Base-by-base conservation (phyloP, 2,888 invertebrate species). In the Clivina fossor region DNA sequence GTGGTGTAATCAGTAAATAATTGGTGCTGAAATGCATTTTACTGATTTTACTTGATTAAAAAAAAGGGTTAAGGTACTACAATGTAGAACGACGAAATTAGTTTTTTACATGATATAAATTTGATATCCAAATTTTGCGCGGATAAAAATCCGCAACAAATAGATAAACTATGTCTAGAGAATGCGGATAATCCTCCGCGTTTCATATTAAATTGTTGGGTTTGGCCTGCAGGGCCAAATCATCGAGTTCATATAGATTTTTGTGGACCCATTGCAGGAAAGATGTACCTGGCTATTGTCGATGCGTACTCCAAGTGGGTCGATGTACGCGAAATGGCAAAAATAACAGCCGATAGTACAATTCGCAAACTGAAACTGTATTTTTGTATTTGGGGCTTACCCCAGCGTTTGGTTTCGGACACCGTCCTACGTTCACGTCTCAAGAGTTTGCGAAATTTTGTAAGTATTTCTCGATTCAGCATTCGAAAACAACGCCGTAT, bases 241-340 rank as follows among this genome's bases (percentile, higher is more conserved):
- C 55, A 60, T 13, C 38, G 61, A 40, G 32, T 62, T 2, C 60
- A 60, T 58, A 50, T 56, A 13, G 60, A 60, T 48, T 63, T 59
- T 57, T 32, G 60, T 11, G 58, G 59, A 9, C 59, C 58, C 0
- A 51, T 60, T 32, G 46, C 56, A 2, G 50, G 47, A 26, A 60
- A 59, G 46, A 56, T 41, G 19, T 60, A 43, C 55, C 46, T 61
- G 13, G 15, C 61, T 1, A 24, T 62, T 3, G 47, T 51, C 8
- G 62, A 61, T 37, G 57, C 60, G 2, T 59, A 35, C 32, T 44
- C 58, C 5, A 59, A 57, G 16, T 61, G 61, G 60, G 60, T 57
- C 1, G 58, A 62, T 19, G 51, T 59, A 19, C 59, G 49, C 15
- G 37, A 41, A 32, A 60, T 58, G 56, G 4, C 7, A n/a, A 55